Evolutionary conservation across 1,140 invertebrate species (phyloP).

Genomic region (Brachionus plicatilis): DNA sequence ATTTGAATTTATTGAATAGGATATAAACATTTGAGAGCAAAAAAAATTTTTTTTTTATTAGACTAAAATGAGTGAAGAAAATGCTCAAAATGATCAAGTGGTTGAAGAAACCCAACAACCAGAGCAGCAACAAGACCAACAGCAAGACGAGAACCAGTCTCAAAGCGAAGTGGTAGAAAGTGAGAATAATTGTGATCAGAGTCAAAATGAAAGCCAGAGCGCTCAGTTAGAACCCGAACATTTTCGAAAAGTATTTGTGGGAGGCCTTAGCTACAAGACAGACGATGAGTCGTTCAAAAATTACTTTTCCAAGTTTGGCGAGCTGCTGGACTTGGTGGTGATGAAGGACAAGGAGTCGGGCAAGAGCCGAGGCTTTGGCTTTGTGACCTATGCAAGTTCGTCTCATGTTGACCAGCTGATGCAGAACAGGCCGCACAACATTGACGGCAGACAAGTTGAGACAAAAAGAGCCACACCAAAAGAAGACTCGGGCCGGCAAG

Average conservation of each 20-base stretch:
- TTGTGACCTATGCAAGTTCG: conserved; percentile 84
- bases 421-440: conserved; percentile 71
- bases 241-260: conserved; percentile 41
- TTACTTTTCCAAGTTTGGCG: conserved; percentile 39
- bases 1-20: background rate
- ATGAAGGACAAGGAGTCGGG: conserved; percentile 36
- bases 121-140: background rate
- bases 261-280: conserved; percentile 25
- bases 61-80: background rate
- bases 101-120: background rate
- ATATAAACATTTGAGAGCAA: background rate
- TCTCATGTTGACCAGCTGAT: conserved; percentile 92
- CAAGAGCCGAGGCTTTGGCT: conserved; percentile 69
- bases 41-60: background rate
- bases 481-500: conserved; percentile 78
- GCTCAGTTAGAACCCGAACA: conserved; percentile 35
- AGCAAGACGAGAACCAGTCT: background rate
- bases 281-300: conserved; percentile 25
- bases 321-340: conserved; percentile 36
- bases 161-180: background rate
- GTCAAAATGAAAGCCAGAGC: background rate
- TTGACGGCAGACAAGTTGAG: conserved; percentile 82
- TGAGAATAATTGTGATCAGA: background rate
- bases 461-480: conserved; percentile 91
- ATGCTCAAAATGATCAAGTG: background rate